Percentiles rank a stretch among this genome's conserved stretches.
Evolutionary conservation across 2,888 invertebrate genomes (phyloP).

Genomic region (Orthosia gothica): DNA sequence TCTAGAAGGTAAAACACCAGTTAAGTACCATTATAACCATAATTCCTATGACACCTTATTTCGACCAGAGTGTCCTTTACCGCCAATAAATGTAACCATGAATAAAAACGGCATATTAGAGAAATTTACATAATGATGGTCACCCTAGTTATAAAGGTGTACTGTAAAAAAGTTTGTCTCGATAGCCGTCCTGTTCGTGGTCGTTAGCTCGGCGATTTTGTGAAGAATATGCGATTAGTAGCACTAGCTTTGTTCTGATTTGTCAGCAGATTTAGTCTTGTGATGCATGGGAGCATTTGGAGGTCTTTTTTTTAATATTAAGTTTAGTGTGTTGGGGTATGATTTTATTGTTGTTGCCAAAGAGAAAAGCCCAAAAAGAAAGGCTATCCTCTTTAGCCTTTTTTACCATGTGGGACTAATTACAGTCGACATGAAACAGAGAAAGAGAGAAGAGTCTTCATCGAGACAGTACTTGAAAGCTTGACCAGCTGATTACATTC

Average conservation of each 20-base stretch:
- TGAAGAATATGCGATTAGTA: slow-evolving; percentile 64
- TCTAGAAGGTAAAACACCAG: slow-evolving; percentile 2
- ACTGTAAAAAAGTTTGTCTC: slow-evolving; percentile 67
- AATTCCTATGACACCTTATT: slow-evolving; percentile 30
- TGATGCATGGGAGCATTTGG: not conserved
- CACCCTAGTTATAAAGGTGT: slow-evolving; percentile 55
- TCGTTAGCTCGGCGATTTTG: slow-evolving; percentile 63
- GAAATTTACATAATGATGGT: slow-evolving; percentile 50
- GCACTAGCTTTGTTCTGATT: slow-evolving; percentile 39
- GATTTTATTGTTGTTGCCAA: too few species aligned
- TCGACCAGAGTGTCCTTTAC: slow-evolving; percentile 18
- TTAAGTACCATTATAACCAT: slow-evolving; percentile 29
- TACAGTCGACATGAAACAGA: too few species aligned
- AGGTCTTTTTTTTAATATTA: not conserved
- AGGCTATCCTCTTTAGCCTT: too few species aligned
- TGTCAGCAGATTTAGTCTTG: slow-evolving; percentile 25
- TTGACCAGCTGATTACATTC: too few species aligned
- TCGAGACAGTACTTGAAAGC: too few species aligned
- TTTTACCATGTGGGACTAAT: too few species aligned
- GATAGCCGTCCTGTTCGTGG: slow-evolving; percentile 56
- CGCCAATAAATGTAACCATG: slow-evolving; percentile 37
- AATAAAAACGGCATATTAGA: slow-evolving; percentile 36
- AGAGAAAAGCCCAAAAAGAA: too few species aligned
- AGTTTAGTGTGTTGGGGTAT: not conserved
- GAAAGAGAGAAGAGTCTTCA: too few species aligned